These are phyloP conservation scores for Oncorhynchus nerka DNA, from an alignment of 2,113 vertebrate species.

Conservation along the genomic window DNA sequence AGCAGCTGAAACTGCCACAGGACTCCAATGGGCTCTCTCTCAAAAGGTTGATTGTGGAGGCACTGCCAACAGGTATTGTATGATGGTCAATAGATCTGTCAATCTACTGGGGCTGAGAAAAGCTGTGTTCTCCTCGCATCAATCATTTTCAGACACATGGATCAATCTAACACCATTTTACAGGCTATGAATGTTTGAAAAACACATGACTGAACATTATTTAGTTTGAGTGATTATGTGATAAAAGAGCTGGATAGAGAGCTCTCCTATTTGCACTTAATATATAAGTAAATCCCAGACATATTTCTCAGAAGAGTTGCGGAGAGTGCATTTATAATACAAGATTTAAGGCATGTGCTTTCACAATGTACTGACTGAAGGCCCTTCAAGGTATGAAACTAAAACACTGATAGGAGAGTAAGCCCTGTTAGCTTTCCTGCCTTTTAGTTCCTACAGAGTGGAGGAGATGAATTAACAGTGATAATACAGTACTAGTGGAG, in stretches of 20 bases:
- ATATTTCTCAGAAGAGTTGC: too few relatives aligned
- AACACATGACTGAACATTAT: neutral
- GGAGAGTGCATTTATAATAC: too few relatives aligned
- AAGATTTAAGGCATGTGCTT: constrained; percentile 16
- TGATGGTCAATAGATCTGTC: neutral
- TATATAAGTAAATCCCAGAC: too few relatives aligned
- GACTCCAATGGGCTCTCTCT: neutral
- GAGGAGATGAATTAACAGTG: constrained; percentile 1
- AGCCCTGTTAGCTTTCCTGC: constrained; percentile 1
- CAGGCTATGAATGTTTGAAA: neutral
- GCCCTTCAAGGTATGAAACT: constrained; percentile 7
- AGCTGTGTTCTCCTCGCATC: neutral
- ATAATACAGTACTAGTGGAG: neutral
- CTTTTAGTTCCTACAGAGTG: neutral
- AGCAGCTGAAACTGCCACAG: neutral
- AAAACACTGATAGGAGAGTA: constrained; percentile 45
- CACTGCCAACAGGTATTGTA: neutral
- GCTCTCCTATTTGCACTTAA: too few relatives aligned
- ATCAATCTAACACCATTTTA: neutral
- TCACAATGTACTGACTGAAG: too few relatives aligned
- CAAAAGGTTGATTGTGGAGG: neutral
- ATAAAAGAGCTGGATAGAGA: neutral
- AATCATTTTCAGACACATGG: neutral
- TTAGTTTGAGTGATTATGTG: neutral
- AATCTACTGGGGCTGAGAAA: neutral